Evolutionary conservation across 2,888 invertebrate genomes (phyloP).

Genomic region (Coleophora deauratella): DNA sequence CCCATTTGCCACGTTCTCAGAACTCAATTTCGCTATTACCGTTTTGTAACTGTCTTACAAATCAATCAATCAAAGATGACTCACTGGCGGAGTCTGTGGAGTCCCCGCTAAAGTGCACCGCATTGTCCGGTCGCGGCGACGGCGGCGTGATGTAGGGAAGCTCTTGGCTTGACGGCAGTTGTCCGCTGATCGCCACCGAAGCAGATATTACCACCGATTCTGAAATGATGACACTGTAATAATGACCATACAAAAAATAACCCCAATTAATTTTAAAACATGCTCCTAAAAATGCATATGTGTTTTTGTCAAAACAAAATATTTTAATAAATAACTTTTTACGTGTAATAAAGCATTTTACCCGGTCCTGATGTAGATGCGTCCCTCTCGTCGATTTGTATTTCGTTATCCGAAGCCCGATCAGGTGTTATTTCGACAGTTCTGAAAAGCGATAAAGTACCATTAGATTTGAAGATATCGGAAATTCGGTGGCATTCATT

Average conservation of each 20-base stretch:
- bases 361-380: conserved; percentile 53
- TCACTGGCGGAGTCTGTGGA: conserved; percentile 91
- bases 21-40: too few species aligned
- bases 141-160: conserved; percentile 91
- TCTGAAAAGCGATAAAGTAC: conserved; percentile 26
- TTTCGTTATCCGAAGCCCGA: conserved; percentile 43
- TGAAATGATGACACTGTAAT: conserved; percentile 21
- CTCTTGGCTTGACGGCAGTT: conserved; percentile 89
- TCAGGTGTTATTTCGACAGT: conserved; percentile 57
- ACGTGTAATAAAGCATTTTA: too few species aligned
- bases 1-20: too few species aligned
- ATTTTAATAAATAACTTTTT: too few species aligned
- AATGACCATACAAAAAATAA: too few species aligned
- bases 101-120: conserved; percentile 89
- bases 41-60: too few species aligned
- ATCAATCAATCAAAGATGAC: too few species aligned
- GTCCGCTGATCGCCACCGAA: conserved; percentile 89
- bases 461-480: too few species aligned
- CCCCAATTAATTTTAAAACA: too few species aligned
- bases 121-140: conserved; percentile 62
- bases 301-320: too few species aligned
- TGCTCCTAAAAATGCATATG: too few species aligned
- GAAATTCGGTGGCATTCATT: too few species aligned
- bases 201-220: conserved; percentile 82
- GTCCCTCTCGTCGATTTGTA: conserved; percentile 59